phyloP scores from a whole-genome alignment of 1,140 invertebrate genomes.

The Leptinotarsa texana region DNA sequence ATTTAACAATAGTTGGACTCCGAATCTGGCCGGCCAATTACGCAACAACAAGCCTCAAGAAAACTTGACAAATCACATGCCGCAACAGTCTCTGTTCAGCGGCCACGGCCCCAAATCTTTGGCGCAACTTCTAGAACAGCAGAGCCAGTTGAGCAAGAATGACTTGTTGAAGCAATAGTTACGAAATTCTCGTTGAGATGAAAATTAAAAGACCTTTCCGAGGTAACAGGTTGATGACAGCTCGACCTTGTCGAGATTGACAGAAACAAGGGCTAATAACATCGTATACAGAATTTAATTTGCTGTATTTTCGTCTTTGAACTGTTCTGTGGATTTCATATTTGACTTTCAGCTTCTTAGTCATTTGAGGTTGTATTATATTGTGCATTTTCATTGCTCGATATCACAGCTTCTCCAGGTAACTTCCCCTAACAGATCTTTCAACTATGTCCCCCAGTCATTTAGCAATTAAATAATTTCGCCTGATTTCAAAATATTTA shows the following conservation, averaged over 20 bases:
- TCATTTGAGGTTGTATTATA: slow-evolving; percentile 8
- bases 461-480: neutral
- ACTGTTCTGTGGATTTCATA: neutral
- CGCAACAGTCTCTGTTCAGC: slow-evolving; percentile 75
- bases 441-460: neutral
- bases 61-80: slow-evolving; percentile 35
- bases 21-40: slow-evolving; percentile 46
- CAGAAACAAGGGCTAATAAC: neutral
- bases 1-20: slow-evolving; percentile 53
- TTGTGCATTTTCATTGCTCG: neutral
- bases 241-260: neutral
- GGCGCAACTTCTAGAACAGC: slow-evolving; percentile 79
- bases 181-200: neutral
- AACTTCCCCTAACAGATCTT: neutral
- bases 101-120: slow-evolving; percentile 76
- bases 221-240: neutral
- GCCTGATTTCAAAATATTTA: neutral
- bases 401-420: neutral
- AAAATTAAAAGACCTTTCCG: neutral
- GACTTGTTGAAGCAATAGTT: slow-evolving; percentile 21
- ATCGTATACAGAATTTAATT: neutral
- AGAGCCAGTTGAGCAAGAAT: slow-evolving; percentile 50
- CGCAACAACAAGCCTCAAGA: slow-evolving; percentile 36
- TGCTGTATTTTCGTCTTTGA: neutral
- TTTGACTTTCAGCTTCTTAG: neutral